phyloP scores from a whole-genome alignment of 2,797 vertebrate genomes.

The Spinus pinus region DNA sequence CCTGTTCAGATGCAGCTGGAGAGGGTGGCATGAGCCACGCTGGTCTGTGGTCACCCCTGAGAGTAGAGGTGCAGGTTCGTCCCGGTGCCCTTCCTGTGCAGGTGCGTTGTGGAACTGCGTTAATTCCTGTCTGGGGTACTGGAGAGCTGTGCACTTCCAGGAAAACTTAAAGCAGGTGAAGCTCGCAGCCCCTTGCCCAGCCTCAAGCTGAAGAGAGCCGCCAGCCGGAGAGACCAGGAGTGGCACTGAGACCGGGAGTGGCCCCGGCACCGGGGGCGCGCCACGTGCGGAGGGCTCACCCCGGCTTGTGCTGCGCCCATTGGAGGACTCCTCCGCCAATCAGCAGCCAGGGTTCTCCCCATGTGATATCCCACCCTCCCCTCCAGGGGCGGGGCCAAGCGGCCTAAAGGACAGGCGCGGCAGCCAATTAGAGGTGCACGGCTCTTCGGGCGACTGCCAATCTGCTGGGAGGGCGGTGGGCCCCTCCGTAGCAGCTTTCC shows the following conservation, averaged over 20 bases:
- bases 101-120: accelerated
- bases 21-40: accelerated
- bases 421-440: background rate
- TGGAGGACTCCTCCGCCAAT: background rate
- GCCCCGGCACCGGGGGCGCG: accelerated
- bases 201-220: accelerated
- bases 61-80: accelerated
- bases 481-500: accelerated
- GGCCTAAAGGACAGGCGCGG: accelerated
- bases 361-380: accelerated
- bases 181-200: accelerated
- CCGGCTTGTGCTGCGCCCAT: accelerated
- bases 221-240: accelerated
- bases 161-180: too few species aligned
- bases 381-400: accelerated
- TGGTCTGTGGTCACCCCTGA: too few species aligned
- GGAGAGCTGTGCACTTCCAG: background rate
- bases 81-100: accelerated
- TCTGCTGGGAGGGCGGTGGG: accelerated
- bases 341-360: background rate
- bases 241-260: accelerated
- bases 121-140: accelerated
- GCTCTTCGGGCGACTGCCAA: accelerated
- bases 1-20: background rate
- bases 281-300: background rate